A percentile compares a stretch with the other conserved stretches of the same genome.
Conservation (phyloP, 2,888 invertebrate genomes). For the Cyaniris semiargus region DNA sequence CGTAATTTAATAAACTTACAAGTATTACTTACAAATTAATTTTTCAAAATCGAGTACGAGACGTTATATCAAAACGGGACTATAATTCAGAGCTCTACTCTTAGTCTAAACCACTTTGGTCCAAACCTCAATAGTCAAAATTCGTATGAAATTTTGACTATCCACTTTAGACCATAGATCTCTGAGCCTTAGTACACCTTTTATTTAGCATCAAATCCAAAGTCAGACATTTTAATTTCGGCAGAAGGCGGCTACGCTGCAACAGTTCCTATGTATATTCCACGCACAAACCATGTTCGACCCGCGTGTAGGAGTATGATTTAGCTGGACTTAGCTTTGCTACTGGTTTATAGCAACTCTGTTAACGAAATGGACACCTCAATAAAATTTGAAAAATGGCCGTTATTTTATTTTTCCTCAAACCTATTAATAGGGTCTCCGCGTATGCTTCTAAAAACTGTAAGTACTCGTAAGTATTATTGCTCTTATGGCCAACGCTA, state of each 20-base stretch:
- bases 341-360: slow-evolving; percentile 73
- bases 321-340: slow-evolving; percentile 68
- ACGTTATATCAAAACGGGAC: too few species aligned
- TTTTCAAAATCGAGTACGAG: too few species aligned
- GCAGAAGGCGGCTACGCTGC: background rate
- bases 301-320: slow-evolving; percentile 3
- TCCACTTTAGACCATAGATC: too few species aligned
- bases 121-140: too few species aligned
- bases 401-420: slow-evolving; percentile 44
- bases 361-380: slow-evolving; percentile 72
- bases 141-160: too few species aligned
- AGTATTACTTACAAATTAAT: too few species aligned
- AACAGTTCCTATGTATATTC: slow-evolving; percentile 39
- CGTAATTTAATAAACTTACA: too few species aligned
- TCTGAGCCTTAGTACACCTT: background rate
- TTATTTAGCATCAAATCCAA: background rate
- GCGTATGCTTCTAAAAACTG: background rate
- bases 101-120: too few species aligned
- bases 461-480: background rate
- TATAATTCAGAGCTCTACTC: too few species aligned
- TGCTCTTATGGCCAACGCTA: too few species aligned
- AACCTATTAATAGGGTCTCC: background rate
- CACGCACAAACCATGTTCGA: slow-evolving; percentile 44
- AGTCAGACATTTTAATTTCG: background rate
- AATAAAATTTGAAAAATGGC: slow-evolving; percentile 65